Conservation (phyloP, 2,797 vertebrate species). For the Adrianichthys oophorus region DNA sequence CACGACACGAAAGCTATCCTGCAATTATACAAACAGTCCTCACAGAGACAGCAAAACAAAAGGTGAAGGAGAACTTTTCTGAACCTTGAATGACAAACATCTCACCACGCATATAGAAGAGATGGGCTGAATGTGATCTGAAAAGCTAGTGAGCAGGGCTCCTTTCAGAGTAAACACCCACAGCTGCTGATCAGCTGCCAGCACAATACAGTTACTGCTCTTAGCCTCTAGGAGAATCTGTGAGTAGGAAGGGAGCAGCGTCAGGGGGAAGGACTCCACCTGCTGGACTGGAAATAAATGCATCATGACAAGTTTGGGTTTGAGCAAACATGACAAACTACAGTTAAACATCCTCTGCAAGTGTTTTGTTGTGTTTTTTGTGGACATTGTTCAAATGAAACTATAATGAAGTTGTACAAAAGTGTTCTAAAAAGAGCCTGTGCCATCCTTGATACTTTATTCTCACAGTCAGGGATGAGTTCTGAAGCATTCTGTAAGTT, state of each 20-base stretch:
- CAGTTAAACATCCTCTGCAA: no score
- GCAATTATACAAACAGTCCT: conserved; percentile 10
- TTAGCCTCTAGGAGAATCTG: conserved; percentile 69
- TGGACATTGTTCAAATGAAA: conserved; percentile 2
- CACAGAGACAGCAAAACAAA: background rate
- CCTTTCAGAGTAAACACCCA: conserved; percentile 78
- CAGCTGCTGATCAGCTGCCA: conserved; percentile 59
- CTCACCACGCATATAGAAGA: conserved; percentile 83
- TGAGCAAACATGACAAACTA: background rate
- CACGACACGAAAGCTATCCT: conserved; percentile 79
- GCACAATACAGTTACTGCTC: conserved; percentile 71
- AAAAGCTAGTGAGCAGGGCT: conserved; percentile 74
- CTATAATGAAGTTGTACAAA: background rate
- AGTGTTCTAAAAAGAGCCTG: background rate
- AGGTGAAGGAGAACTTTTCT: background rate
- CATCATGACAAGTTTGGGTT: background rate
- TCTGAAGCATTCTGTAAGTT: conserved; percentile 10
- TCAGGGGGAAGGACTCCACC: conserved; percentile 71
- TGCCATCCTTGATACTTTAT: background rate
- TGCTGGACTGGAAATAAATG: conserved; percentile 55
- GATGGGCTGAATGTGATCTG: conserved; percentile 80
- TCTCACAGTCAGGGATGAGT: conserved; percentile 4
- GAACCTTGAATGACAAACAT: conserved; percentile 2
- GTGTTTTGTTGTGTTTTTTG: background rate
- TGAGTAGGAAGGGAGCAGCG: conserved; percentile 17